These are phyloP conservation scores for Sicus ferrugineus DNA, from an alignment of 2,888 invertebrate genomes.

Conservation along the genomic window DNA sequence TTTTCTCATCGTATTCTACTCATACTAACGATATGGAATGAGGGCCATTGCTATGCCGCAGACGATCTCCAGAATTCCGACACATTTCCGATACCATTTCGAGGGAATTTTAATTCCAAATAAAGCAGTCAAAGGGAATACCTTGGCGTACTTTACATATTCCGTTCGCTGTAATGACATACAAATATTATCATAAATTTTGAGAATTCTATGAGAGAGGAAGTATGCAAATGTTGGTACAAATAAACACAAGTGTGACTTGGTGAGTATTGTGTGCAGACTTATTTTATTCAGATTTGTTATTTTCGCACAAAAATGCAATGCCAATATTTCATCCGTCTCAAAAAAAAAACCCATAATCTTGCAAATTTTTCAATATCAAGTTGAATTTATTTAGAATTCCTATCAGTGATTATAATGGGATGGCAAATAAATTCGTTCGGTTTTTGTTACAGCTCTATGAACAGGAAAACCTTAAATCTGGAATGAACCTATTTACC, in stretches of 20 bases:
- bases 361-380: neutral
- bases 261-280: slow-evolving; percentile 39
- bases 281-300: slow-evolving; percentile 23
- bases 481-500: too few species aligned
- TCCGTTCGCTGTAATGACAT: slow-evolving; percentile 82
- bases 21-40: slow-evolving; percentile 81
- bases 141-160: slow-evolving; percentile 95
- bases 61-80: slow-evolving; percentile 84
- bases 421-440: too few species aligned
- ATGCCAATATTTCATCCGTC: slow-evolving; percentile 2
- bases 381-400: too few species aligned
- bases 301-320: slow-evolving; percentile 12
- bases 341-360: neutral
- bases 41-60: slow-evolving; percentile 85
- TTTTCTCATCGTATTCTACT: neutral
- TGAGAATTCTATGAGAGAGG: neutral
- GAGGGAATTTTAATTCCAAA: slow-evolving; percentile 88
- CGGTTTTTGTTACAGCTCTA: too few species aligned
- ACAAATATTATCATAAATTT: slow-evolving; percentile 24
- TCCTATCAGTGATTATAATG: too few species aligned
- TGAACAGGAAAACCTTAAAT: too few species aligned
- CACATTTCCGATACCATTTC: slow-evolving; percentile 88
- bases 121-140: slow-evolving; percentile 83
- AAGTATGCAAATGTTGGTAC: slow-evolving; percentile 38
- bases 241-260: slow-evolving; percentile 46